A percentile compares a stretch with the other conserved stretches of the same genome.
phyloP scores from a whole-genome alignment of 2,797 vertebrate genomes.

The Vireo griseus region DNA sequence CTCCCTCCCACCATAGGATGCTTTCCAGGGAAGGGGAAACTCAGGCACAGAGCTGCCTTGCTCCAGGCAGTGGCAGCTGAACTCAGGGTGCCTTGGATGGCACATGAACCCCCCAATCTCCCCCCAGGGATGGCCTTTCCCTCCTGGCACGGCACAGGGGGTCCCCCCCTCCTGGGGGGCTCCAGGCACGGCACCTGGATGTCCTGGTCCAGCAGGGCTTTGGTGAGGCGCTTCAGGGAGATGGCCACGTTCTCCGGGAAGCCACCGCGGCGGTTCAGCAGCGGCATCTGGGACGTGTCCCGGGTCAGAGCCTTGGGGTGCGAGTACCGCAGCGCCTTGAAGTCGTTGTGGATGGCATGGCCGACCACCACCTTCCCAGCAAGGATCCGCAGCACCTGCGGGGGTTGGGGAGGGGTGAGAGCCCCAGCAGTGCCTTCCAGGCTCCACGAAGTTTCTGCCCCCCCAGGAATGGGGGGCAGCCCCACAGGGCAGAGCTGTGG shows the following conservation, averaged over 20 bases:
- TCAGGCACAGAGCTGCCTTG: background rate
- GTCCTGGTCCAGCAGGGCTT: slow-evolving; percentile 83
- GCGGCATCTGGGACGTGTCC: slow-evolving; percentile 85
- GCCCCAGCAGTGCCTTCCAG: fast-evolving
- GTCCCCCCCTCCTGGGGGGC: background rate
- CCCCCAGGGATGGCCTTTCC: fast-evolving
- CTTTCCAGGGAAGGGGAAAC: background rate
- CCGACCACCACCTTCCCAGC: slow-evolving; percentile 87
- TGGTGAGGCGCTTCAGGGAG: slow-evolving; percentile 87
- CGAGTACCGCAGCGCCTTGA: slow-evolving; percentile 83
- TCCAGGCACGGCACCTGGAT: slow-evolving; percentile 79
- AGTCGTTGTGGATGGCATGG: slow-evolving; percentile 90
- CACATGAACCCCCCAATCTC: fast-evolving
- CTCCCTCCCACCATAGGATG: fast-evolving
- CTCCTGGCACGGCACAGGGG: fast-evolving
- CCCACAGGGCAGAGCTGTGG: fast-evolving
- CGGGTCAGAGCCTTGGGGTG: slow-evolving; percentile 83
- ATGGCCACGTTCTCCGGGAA: slow-evolving; percentile 62
- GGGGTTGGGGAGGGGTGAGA: fast-evolving
- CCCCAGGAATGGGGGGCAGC: background rate
- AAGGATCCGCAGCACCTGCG: slow-evolving; percentile 86
- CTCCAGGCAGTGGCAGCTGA: background rate
- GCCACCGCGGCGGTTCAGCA: slow-evolving; percentile 83
- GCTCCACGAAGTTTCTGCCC: fast-evolving
- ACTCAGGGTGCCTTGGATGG: fast-evolving